phyloP scores from a whole-genome alignment of 2,888 invertebrate species.

The Sphecodes monilicornis region DNA sequence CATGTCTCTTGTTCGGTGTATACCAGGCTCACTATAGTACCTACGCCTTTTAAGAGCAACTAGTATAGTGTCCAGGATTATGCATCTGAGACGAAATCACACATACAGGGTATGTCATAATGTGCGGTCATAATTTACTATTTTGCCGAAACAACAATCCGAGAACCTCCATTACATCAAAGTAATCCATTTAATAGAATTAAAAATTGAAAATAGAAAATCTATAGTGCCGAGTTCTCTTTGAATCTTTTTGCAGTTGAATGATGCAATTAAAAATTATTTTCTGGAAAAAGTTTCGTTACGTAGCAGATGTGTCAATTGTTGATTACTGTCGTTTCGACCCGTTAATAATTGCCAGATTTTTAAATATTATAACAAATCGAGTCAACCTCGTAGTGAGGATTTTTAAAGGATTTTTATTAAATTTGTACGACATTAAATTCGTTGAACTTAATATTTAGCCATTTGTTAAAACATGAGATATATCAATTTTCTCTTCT shows the following conservation, averaged over 20 bases:
- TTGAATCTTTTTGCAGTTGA: background rate
- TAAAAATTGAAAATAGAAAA: background rate
- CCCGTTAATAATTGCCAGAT: too few species aligned
- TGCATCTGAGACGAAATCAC: background rate
- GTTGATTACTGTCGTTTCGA: too few species aligned
- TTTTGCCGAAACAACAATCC: background rate
- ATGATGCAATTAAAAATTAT: background rate
- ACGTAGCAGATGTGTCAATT: too few species aligned
- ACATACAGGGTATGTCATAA: background rate
- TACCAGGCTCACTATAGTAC: background rate
- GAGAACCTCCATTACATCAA: background rate
- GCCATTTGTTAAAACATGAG: too few species aligned
- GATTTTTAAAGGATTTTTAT: background rate
- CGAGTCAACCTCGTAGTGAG: background rate
- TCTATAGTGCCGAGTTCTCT: background rate
- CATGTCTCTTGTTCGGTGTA: background rate
- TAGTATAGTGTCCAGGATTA: background rate
- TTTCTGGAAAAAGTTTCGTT: background rate
- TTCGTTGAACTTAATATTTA: too few species aligned
- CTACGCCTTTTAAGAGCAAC: background rate
- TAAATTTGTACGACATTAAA: too few species aligned
- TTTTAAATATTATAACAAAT: too few species aligned
- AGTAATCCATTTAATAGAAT: background rate
- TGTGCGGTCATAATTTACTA: background rate
- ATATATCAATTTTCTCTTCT: too few species aligned